These are phyloP conservation scores for Abramis brama DNA, from an alignment of 2,113 vertebrate species.

Conservation along the genomic window DNA sequence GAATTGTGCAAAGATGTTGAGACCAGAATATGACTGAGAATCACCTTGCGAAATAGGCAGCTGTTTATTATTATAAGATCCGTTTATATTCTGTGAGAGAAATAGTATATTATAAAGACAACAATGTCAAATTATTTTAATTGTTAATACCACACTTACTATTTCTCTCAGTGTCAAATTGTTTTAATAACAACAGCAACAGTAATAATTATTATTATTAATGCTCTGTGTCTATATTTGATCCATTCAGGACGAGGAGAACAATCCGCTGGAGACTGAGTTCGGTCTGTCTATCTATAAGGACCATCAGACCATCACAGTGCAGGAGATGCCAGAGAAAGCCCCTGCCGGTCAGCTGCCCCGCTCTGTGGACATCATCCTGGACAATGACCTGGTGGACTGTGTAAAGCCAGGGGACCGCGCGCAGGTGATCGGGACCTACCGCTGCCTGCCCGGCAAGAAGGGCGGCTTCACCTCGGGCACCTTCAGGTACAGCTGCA, in stretches of 20 bases:
- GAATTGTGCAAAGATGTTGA: neutral
- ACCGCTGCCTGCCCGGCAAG: constrained; percentile 94
- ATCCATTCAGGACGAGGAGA: constrained; percentile 89
- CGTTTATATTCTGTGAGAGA: neutral
- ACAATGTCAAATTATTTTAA: too few species aligned
- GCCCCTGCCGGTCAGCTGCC: constrained; percentile 96
- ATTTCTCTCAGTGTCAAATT: too few species aligned
- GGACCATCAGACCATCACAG: constrained; percentile 95
- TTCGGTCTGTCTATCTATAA: constrained; percentile 93
- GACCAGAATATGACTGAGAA: neutral
- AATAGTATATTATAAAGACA: neutral
- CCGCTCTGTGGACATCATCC: constrained; percentile 91
- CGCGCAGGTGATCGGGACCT: constrained; percentile 91
- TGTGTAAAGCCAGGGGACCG: constrained; percentile 90
- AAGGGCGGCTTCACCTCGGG: constrained; percentile 94
- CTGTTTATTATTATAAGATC: neutral
- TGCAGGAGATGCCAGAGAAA: constrained; percentile 99
- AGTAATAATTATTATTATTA: too few species aligned
- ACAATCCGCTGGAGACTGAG: constrained; percentile 96
- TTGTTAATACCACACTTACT: too few species aligned
- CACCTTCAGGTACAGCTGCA: constrained; percentile 86
- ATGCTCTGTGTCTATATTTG: neutral
- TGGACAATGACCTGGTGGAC: constrained; percentile 96
- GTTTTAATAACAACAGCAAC: too few species aligned
- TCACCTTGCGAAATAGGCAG: neutral